These are phyloP conservation scores for Drosophila prolongata DNA, from an alignment of 2,888 invertebrate genomes.

Conservation along the genomic window DNA sequence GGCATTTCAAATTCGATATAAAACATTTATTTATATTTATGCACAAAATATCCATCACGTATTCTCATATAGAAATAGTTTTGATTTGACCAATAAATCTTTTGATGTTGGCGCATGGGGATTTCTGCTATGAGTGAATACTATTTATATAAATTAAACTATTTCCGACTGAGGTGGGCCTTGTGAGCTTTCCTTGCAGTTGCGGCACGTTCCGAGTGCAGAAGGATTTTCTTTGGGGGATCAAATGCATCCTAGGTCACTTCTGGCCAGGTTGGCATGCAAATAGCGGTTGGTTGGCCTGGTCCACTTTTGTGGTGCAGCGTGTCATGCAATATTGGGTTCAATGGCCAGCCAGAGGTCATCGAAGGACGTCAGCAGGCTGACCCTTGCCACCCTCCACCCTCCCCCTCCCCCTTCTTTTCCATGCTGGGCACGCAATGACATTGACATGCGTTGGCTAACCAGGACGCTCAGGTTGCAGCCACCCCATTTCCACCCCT, in stretches of 20 bases:
- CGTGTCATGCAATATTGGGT: conserved; percentile 16
- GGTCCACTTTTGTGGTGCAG: conserved; percentile 23
- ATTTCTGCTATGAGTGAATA: neutral
- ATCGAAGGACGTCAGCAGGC: conserved; percentile 33
- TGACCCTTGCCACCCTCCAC: neutral
- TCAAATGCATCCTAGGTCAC: conserved; percentile 32
- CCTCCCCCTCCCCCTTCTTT: neutral
- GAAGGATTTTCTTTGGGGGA: conserved; percentile 15
- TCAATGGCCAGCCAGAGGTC: conserved; percentile 30
- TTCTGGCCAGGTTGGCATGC: conserved; percentile 25
- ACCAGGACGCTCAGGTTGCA: conserved; percentile 7
- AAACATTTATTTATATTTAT: neutral
- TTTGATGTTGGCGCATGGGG: neutral
- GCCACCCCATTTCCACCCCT: neutral
- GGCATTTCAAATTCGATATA: too few relatives aligned
- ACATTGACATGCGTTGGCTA: conserved; percentile 30
- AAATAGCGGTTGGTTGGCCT: conserved; percentile 16
- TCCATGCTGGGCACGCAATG: conserved; percentile 39
- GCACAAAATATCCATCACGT: neutral
- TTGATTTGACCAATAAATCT: conserved; percentile 27
- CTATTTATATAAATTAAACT: conserved; percentile 14
- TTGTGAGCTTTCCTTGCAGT: conserved; percentile 17
- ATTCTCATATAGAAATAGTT: conserved; percentile 7
- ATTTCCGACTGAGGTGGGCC: conserved; percentile 3
- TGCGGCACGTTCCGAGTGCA: conserved; percentile 22